These are phyloP conservation scores for Panurus biarmicus DNA, from an alignment of 2,113 vertebrate genomes.

Conservation along the genomic window DNA sequence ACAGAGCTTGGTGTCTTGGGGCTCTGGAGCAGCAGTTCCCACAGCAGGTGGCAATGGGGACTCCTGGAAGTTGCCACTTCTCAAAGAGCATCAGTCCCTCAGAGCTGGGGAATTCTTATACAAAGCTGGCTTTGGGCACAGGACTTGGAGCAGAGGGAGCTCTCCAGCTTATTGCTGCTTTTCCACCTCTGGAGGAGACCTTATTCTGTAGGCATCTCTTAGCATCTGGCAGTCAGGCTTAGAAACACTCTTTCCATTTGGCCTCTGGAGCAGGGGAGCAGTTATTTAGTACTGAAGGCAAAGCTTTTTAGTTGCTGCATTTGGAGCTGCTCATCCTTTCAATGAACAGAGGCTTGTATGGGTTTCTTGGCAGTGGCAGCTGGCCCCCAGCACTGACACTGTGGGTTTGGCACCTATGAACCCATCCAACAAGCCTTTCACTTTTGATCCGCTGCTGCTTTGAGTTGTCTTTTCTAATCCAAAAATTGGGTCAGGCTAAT, in stretches of 20 bases:
- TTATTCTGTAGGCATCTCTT: not conserved
- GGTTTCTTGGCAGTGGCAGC: not conserved
- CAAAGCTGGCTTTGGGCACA: not conserved
- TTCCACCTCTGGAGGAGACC: not conserved
- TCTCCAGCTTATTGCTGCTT: not conserved
- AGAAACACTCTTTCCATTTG: not conserved
- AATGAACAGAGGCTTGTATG: not conserved
- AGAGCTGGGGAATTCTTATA: not conserved
- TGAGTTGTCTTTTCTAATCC: not conserved
- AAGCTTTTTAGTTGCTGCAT: not conserved
- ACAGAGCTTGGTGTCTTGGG: not conserved
- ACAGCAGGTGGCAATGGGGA: not conserved
- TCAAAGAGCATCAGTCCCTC: fast-evolving
- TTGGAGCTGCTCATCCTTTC: not conserved
- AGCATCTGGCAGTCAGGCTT: not conserved
- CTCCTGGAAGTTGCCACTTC: not conserved
- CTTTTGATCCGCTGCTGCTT: not conserved
- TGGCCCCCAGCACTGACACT: not conserved
- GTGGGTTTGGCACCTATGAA: not conserved
- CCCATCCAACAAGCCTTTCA: not conserved
- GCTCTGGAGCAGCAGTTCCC: not conserved
- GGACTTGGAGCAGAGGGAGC: not conserved
- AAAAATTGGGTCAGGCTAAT: not conserved
- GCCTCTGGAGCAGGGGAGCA: not conserved
- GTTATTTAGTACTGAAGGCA: not conserved